These are phyloP conservation scores for Exaiptasia diaphana DNA, from an alignment of 64 coral and sea anemone genomes.

Conservation along the genomic window DNA sequence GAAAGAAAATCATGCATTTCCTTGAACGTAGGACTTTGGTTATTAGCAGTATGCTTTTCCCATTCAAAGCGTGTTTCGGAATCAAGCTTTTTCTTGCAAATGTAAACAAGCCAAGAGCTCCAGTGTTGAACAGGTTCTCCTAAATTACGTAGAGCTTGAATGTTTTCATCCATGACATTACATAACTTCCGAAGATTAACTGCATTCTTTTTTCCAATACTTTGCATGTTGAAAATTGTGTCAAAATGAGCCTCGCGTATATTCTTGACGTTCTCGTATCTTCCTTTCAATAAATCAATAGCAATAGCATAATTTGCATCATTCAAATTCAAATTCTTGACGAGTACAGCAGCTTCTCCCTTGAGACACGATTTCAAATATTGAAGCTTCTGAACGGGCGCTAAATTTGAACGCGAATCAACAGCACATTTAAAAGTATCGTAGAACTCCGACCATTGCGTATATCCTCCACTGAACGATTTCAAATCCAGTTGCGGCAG, in stretches of 20 bases:
- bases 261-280: background rate
- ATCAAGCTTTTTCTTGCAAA: constrained; percentile 37
- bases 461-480: background rate
- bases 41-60: constrained; percentile 21
- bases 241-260: background rate
- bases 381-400: constrained; percentile 7
- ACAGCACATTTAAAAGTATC: constrained; percentile 31
- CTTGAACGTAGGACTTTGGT: constrained; percentile 20
- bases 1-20: background rate
- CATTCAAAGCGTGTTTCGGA: constrained; percentile 35
- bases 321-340: background rate
- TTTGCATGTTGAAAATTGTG: background rate
- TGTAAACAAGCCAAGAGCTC: constrained; percentile 30
- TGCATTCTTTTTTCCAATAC: background rate
- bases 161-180: background rate
- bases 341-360: background rate
- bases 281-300: background rate
- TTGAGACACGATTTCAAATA: background rate
- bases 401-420: constrained; percentile 17
- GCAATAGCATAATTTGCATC: background rate
- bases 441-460: constrained; percentile 13
- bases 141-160: background rate
- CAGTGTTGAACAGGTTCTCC: constrained; percentile 39
- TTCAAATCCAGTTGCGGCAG: background rate
- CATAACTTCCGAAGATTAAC: background rate